These are phyloP conservation scores for Baccha elongata DNA, from an alignment of 2,888 invertebrate genomes.

Conservation along the genomic window DNA sequence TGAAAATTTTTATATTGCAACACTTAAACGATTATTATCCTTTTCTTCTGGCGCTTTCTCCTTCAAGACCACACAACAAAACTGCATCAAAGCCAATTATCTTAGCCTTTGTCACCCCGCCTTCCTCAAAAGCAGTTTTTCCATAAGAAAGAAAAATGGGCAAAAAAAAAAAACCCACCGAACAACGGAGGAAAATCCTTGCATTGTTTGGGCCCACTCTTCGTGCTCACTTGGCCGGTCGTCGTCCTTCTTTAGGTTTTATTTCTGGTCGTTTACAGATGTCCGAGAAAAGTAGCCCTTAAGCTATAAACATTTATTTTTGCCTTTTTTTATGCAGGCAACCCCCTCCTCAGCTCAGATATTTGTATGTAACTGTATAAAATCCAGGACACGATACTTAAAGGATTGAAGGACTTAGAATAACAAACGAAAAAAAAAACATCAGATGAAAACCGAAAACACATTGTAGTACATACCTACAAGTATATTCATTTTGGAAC, in stretches of 20 bases:
- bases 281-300: constrained; percentile 68
- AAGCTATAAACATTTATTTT: constrained; percentile 65
- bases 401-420: constrained; percentile 21
- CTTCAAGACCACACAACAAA: constrained; percentile 62
- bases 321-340: constrained; percentile 35
- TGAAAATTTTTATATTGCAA: constrained; percentile 62
- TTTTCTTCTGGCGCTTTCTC: constrained; percentile 20
- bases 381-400: constrained; percentile 64
- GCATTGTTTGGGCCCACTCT: constrained; percentile 27
- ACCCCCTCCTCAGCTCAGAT: constrained; percentile 25
- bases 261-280: constrained; percentile 60
- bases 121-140: not conserved
- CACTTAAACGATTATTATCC: constrained; percentile 72
- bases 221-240: constrained; percentile 44
- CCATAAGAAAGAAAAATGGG: constrained; percentile 7
- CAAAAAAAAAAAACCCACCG: not conserved
- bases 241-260: constrained; percentile 18
- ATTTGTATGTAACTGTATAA: constrained; percentile 7
- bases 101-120: constrained; percentile 2
- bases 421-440: constrained; percentile 16
- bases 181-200: constrained; percentile 4
- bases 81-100: constrained; percentile 72
- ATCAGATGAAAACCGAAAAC: constrained; percentile 41
- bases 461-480: constrained; percentile 58
- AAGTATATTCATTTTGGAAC: constrained; percentile 62